Base-by-base conservation (phyloP, 1,140 invertebrate species). In the Leptoteleia sp. region DNA sequence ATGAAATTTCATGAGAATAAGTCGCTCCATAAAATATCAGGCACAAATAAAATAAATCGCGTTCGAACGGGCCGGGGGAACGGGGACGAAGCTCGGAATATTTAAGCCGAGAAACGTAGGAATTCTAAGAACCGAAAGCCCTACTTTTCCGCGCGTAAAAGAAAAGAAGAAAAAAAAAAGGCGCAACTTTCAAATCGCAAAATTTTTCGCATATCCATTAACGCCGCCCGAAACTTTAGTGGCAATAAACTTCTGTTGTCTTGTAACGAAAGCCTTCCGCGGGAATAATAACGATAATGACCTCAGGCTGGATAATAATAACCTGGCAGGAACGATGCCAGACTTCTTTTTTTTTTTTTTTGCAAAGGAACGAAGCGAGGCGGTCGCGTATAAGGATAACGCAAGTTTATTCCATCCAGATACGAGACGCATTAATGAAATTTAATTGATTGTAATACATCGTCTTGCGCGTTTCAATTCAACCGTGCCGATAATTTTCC, bases 261-360 rank as follows among this genome's bases (percentile, higher is more conserved):
- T 82, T 80, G 52, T 77, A 83, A 84, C 75, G 82, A 83, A 80
- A 77, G 79, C 76, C 80, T 68, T 71, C 54, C 67, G 73, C 59
- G 75, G 50, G 75, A 81, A 84, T 82, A 81, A 86, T 80, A 81
- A 83, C 68, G 79, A 81, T 82, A 81, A 80, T 82, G 80, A 81
- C 67, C 78, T 79, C 71, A 82, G 48, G 71, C 80, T 42, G 73
- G 81, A 81, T 83, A 85, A 85, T 85, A 82, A 84, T 83, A 84
- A 82, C 79, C 61, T 79, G 73, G 72, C 79, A 79, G 71, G 43
- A 82, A 80, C 40, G 77, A 79, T 80, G 77, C 77, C 52, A 80
- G 55, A 76, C 22, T 76, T n/a, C n/a, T n/a, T n/a, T n/a, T n/a
- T n/a, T n/a, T n/a, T n/a, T n/a, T n/a, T n/a, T 79, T 79, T 72